Percentiles rank a stretch among this genome's conserved stretches.
These are phyloP conservation scores for Galerucella calmariensis DNA, from an alignment of 2,888 invertebrate genomes.

Conservation along the genomic window DNA sequence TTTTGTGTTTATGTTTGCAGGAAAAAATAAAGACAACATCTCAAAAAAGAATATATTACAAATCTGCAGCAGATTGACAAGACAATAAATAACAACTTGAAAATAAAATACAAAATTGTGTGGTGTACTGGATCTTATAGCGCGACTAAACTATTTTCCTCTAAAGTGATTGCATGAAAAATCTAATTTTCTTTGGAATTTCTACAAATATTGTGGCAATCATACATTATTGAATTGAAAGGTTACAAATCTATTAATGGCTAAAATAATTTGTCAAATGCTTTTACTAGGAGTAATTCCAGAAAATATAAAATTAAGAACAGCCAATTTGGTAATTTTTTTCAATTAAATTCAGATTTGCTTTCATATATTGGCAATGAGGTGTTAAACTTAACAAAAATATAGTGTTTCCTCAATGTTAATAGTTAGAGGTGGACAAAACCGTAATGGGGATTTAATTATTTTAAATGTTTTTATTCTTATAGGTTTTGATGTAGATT, in stretches of 20 bases:
- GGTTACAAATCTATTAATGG: background rate
- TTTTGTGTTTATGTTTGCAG: background rate
- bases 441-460: too few species aligned
- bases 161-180: background rate
- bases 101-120: conserved; percentile 22
- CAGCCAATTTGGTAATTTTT: too few species aligned
- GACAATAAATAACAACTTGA: conserved; percentile 31
- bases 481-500: too few species aligned
- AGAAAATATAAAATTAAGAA: too few species aligned
- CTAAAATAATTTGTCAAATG: too few species aligned
- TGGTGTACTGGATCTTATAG: conserved; percentile 1
- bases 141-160: background rate
- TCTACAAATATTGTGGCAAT: background rate
- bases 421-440: too few species aligned
- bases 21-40: conserved; percentile 11
- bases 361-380: too few species aligned
- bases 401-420: too few species aligned
- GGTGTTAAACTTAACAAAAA: too few species aligned
- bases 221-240: background rate
- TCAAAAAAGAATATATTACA: conserved; percentile 38
- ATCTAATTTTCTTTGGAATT: background rate
- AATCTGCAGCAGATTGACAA: conserved; percentile 29
- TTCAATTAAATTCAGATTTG: too few species aligned
- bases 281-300: too few species aligned
- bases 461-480: too few species aligned